These are phyloP conservation scores for Apis laboriosa DNA, from an alignment of 1,140 invertebrate species.

Conservation along the genomic window DNA sequence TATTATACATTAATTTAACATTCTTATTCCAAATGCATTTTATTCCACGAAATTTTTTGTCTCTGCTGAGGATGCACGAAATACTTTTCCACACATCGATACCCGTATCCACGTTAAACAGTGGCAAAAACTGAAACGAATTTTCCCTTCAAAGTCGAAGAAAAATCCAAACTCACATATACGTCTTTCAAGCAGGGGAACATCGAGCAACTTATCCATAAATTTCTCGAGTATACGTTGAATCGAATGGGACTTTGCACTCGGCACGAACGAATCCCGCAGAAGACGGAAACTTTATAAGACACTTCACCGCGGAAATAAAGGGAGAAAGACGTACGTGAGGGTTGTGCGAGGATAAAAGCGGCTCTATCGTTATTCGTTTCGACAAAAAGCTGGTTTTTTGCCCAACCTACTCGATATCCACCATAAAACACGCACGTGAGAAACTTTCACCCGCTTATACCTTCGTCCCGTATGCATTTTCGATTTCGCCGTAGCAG, in stretches of 20 bases:
- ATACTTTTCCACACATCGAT: not conserved
- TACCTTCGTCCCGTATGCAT: not conserved
- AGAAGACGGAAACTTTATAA: slow-evolving; percentile 20
- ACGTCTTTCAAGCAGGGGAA: not conserved
- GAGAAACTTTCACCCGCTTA: slow-evolving; percentile 7
- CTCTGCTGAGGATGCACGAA: not conserved
- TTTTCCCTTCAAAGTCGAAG: not conserved
- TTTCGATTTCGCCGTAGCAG: too few relatives aligned
- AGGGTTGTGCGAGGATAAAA: slow-evolving; percentile 26
- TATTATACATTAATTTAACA: too few relatives aligned
- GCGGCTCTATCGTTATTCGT: slow-evolving; percentile 16
- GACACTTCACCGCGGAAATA: slow-evolving; percentile 20
- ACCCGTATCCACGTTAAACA: not conserved
- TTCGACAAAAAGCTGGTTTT: slow-evolving; percentile 14
- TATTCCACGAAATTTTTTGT: not conserved
- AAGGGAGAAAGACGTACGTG: slow-evolving; percentile 9
- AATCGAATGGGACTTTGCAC: not conserved
- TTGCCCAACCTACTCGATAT: slow-evolving; percentile 8
- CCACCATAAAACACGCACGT: slow-evolving; percentile 38
- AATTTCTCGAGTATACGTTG: not conserved
- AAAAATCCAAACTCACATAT: not conserved
- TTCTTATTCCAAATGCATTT: not conserved
- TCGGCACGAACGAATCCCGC: slow-evolving; percentile 1
- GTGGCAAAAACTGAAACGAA: not conserved
- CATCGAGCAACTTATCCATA: not conserved